A percentile compares a stretch with the other conserved stretches of the same genome.
phyloP scores from a whole-genome alignment of 2,888 invertebrate species.

The Uropetala carovei region DNA sequence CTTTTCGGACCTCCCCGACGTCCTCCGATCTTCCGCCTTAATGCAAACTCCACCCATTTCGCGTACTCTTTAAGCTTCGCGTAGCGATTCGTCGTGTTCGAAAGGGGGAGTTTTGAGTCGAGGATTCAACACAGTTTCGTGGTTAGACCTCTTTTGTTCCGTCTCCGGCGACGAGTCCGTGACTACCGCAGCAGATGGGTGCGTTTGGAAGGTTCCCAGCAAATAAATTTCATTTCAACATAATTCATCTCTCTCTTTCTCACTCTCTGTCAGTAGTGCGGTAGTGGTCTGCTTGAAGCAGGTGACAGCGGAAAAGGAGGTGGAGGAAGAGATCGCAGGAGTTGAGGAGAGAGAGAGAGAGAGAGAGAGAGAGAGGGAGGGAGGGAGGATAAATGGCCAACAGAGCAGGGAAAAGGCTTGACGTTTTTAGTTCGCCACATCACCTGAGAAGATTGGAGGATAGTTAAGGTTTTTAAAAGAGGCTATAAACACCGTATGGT shows the following conservation, averaged over 20 bases:
- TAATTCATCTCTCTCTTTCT: conserved; percentile 5
- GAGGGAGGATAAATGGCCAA: no score
- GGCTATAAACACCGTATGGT: background rate
- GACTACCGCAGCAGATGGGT: conserved; percentile 13
- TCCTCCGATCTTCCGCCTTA: background rate
- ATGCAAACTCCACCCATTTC: no score
- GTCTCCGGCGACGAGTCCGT: background rate
- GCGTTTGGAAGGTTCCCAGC: background rate
- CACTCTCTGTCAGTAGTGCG: background rate
- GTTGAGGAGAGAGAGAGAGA: no score
- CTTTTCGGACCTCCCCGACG: background rate
- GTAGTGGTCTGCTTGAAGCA: background rate
- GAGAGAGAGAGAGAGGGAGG: no score
- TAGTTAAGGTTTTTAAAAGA: background rate
- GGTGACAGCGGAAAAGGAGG: conserved; percentile 8
- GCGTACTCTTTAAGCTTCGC: no score
- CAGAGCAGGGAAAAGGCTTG: background rate
- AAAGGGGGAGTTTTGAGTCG: no score
- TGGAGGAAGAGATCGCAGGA: background rate
- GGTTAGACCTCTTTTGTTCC: background rate
- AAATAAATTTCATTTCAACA: conserved; percentile 18
- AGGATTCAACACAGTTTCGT: no score
- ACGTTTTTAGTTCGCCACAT: background rate
- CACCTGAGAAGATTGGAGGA: background rate
- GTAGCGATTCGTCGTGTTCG: no score